A percentile compares a stretch with the other conserved stretches of the same genome.
phyloP scores from a whole-genome alignment of 2,797 vertebrate species.

The Meda fulgida region DNA sequence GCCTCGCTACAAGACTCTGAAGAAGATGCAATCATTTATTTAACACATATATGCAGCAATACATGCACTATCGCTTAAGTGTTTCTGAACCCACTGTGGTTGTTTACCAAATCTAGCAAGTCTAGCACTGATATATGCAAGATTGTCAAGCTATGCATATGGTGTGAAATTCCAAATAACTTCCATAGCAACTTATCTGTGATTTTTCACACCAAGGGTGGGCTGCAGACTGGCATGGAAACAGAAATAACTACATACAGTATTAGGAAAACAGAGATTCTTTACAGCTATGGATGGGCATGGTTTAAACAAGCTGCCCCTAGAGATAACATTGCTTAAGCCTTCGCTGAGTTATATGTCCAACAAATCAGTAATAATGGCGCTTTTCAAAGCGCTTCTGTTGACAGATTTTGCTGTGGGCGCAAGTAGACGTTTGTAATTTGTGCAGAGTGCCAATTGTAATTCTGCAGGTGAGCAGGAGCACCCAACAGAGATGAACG shows the following conservation, averaged over 20 bases:
- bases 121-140: constrained; percentile 11
- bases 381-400: constrained; percentile 4
- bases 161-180: constrained; percentile 34
- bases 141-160: constrained; percentile 32
- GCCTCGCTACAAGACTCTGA: constrained; percentile 82
- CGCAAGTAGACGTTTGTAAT: constrained; percentile 25
- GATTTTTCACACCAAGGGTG: constrained; percentile 38
- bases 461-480: constrained; percentile 37
- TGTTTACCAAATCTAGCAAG: constrained; percentile 17
- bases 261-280: constrained; percentile 17
- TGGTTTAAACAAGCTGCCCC: constrained; percentile 11
- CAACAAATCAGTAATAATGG: constrained; percentile 29
- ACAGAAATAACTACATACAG: constrained; percentile 23
- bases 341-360: not conserved
- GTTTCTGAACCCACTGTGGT: not conserved
- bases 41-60: not conserved
- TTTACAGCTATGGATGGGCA: constrained; percentile 1
- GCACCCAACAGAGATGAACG: constrained; percentile 19
- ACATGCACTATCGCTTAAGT: not conserved
- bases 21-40: not conserved
- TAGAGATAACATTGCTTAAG: constrained; percentile 7
- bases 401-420: constrained; percentile 27
- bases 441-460: constrained; percentile 26
- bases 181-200: constrained; percentile 29
- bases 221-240: constrained; percentile 15